These are phyloP conservation scores for Agonopterix alstromeriana DNA, from an alignment of 2,888 invertebrate species.

Conservation along the genomic window DNA sequence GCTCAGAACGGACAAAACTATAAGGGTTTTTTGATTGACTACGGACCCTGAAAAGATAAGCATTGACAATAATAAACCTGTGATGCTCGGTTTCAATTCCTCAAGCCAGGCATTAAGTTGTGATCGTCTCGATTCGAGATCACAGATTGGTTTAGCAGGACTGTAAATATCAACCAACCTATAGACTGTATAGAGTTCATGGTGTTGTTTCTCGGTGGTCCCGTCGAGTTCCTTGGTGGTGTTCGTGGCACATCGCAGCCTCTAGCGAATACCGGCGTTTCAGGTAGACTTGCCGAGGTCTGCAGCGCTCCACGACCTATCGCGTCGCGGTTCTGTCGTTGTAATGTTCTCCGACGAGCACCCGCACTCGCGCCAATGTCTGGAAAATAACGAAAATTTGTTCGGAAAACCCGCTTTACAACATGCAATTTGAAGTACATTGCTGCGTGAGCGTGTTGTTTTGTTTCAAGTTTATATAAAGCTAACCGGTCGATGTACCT, in stretches of 20 bases:
- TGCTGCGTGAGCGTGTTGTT: too few species aligned
- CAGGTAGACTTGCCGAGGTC: conserved; percentile 91
- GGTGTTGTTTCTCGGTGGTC: conserved; percentile 80
- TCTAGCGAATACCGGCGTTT: conserved; percentile 91
- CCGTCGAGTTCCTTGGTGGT: conserved; percentile 83
- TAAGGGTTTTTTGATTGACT: too few species aligned
- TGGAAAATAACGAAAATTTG: conserved; percentile 20
- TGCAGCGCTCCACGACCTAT: conserved; percentile 81
- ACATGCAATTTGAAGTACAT: neutral
- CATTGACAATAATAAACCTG: too few species aligned
- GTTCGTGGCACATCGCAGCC: conserved; percentile 91
- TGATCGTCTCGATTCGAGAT: too few species aligned
- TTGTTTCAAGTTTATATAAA: too few species aligned
- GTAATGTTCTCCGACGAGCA: conserved; percentile 68
- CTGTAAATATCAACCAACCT: conserved; percentile 32
- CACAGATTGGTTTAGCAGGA: too few species aligned
- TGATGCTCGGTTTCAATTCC: too few species aligned
- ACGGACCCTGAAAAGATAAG: too few species aligned
- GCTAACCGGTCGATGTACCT: too few species aligned
- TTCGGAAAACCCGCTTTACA: too few species aligned
- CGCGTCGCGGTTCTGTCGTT: conserved; percentile 64
- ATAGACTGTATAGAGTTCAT: conserved; percentile 77
- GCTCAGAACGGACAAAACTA: too few species aligned
- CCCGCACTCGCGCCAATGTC: conserved; percentile 60
- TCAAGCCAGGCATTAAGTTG: too few species aligned